phyloP scores from a whole-genome alignment of 2,797 vertebrate species.

The Necrosyrtes monachus region DNA sequence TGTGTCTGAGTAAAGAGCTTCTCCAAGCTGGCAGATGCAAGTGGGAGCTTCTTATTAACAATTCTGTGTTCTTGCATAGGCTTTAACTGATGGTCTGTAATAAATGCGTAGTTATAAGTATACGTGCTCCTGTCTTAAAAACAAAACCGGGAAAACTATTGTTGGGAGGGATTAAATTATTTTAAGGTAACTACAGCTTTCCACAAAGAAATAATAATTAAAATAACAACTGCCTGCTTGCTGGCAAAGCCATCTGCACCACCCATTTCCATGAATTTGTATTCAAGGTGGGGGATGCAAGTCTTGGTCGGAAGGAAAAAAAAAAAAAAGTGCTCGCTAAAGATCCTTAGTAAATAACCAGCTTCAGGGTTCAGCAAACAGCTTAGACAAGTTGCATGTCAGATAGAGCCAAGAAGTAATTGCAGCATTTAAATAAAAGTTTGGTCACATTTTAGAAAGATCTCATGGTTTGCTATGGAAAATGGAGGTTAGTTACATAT shows the following conservation, averaged over 20 bases:
- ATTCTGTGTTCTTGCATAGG: not conserved
- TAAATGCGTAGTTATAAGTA: constrained; percentile 20
- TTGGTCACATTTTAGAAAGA: constrained; percentile 16
- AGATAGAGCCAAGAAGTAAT: constrained; percentile 47
- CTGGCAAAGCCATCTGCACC: constrained; percentile 54
- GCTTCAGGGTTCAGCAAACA: constrained; percentile 64
- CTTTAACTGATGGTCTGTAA: constrained; percentile 18
- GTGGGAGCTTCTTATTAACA: constrained; percentile 59
- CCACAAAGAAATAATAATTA: constrained; percentile 61
- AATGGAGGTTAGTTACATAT: constrained; percentile 17
- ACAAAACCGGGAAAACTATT: constrained; percentile 48
- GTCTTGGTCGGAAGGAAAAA: not conserved
- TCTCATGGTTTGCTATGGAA: constrained; percentile 31
- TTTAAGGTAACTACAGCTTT: constrained; percentile 56
- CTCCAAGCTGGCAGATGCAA: constrained; percentile 41
- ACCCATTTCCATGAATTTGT: constrained; percentile 73
- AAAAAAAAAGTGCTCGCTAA: constrained; percentile 47
- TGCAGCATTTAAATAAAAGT: constrained; percentile 57
- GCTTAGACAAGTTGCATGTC: constrained; percentile 42
- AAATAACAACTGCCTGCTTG: constrained; percentile 61
- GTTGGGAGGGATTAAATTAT: constrained; percentile 58
- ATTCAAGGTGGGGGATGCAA: constrained; percentile 42
- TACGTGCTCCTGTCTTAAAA: constrained; percentile 18
- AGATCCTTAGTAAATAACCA: constrained; percentile 68
- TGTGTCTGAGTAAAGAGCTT: constrained; percentile 5